Percentiles rank a stretch among this genome's conserved stretches.
Conservation (phyloP, 2,113 vertebrate species). For the Microtus richardsoni region DNA sequence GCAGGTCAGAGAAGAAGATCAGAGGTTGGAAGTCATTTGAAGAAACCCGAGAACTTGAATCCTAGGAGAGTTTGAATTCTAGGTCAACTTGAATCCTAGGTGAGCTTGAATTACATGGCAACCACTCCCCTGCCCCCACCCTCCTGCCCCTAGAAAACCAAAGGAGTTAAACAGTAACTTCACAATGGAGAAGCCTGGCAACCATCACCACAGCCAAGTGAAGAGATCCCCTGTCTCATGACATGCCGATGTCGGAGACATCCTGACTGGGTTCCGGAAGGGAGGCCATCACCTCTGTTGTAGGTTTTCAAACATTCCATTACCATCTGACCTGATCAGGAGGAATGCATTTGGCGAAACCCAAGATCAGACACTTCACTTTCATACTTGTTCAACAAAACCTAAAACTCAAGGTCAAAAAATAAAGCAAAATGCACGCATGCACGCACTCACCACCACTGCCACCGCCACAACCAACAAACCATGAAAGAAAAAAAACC, state of each 20-base stretch:
- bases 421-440: background rate
- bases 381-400: background rate
- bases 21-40: background rate
- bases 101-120: background rate
- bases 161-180: background rate
- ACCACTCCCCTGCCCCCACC: no score
- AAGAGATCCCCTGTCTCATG: background rate
- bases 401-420: background rate
- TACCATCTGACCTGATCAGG: background rate
- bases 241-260: fast-evolving
- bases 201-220: background rate
- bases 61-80: background rate
- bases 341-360: background rate
- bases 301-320: background rate
- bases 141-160: background rate
- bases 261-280: fast-evolving
- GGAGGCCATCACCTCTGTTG: fast-evolving
- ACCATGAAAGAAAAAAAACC: background rate
- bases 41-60: background rate
- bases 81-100: background rate
- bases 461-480: background rate
- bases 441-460: no score
- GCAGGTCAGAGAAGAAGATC: background rate
- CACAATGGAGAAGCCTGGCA: background rate
- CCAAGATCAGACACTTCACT: background rate